Conservation (phyloP, 2,888 invertebrate genomes). For the Caenorhabditis uteleia region DNA sequence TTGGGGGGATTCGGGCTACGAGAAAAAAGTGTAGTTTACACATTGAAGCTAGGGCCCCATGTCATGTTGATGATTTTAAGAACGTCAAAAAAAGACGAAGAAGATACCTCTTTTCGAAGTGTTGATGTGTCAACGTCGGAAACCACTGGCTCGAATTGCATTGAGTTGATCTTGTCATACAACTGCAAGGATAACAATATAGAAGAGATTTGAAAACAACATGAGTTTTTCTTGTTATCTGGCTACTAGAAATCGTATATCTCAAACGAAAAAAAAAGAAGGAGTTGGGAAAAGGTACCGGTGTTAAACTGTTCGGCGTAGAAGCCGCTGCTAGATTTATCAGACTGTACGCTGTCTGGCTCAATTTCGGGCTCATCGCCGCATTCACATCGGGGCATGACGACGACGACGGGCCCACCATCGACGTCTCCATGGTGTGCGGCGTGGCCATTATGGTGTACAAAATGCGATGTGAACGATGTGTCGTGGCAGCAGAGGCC, state of each 20-base stretch:
- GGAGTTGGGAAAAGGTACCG: conserved; percentile 23
- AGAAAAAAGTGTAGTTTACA: too few relatives aligned
- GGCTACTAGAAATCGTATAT: too few relatives aligned
- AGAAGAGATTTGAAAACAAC: too few relatives aligned
- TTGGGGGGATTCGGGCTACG: too few relatives aligned
- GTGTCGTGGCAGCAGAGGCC: conserved; percentile 57
- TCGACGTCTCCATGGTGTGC: conserved; percentile 25
- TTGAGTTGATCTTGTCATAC: conserved; percentile 68
- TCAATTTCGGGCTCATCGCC: conserved; percentile 3
- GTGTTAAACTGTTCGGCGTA: conserved; percentile 39
- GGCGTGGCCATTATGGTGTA: conserved; percentile 8
- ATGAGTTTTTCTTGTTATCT: too few relatives aligned
- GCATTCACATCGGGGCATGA: conserved; percentile 37
- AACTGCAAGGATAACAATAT: conserved; percentile 60
- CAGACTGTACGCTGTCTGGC: conserved; percentile 27
- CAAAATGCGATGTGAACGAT: conserved; percentile 24
- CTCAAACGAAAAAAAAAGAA: too few relatives aligned
- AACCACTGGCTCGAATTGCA: conserved; percentile 54
- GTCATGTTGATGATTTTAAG: too few relatives aligned
- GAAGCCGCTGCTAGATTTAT: conserved; percentile 39
- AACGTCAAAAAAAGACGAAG: not conserved
- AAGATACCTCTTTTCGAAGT: conserved; percentile 58
- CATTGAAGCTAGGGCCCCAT: too few relatives aligned
- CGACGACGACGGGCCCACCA: conserved; percentile 29
- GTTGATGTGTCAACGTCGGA: conserved; percentile 59